Percentiles rank a stretch among this genome's conserved stretches.
phyloP scores from a whole-genome alignment of 1,140 invertebrate species.

The Gryon sp. region DNA sequence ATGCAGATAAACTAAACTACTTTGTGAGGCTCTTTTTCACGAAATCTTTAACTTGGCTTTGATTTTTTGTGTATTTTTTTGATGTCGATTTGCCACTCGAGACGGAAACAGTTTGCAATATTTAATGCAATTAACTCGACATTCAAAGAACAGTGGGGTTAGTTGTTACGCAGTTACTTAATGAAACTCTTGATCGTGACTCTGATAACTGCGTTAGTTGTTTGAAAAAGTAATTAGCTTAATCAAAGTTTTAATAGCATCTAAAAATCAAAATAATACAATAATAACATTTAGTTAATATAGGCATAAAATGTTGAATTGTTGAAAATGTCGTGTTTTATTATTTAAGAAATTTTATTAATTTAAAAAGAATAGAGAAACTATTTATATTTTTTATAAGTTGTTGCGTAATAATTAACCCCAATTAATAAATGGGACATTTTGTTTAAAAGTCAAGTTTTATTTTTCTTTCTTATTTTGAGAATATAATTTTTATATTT shows the following conservation, averaged over 20 bases:
- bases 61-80: slow-evolving; percentile 4
- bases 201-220: slow-evolving; percentile 5
- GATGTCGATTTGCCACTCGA: slow-evolving; percentile 25
- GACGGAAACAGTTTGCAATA: slow-evolving; percentile 2
- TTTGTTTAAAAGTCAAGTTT: no score
- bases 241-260: neutral
- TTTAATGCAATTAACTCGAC: slow-evolving; percentile 28
- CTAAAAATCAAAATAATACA: neutral
- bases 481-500: no score
- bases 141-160: slow-evolving; percentile 12
- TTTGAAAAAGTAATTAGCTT: slow-evolving; percentile 5
- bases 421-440: no score
- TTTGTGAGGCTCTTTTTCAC: slow-evolving; percentile 38
- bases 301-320: no score
- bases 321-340: no score
- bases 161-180: slow-evolving; percentile 24
- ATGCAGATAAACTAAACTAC: slow-evolving; percentile 57
- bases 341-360: no score
- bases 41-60: slow-evolving; percentile 29
- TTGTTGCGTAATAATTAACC: no score
- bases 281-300: no score
- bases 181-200: neutral
- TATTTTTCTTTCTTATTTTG: no score
- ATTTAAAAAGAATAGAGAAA: no score
- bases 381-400: no score